Conservation (phyloP, 2,797 vertebrate species). For the Diplodus puntazzo region DNA sequence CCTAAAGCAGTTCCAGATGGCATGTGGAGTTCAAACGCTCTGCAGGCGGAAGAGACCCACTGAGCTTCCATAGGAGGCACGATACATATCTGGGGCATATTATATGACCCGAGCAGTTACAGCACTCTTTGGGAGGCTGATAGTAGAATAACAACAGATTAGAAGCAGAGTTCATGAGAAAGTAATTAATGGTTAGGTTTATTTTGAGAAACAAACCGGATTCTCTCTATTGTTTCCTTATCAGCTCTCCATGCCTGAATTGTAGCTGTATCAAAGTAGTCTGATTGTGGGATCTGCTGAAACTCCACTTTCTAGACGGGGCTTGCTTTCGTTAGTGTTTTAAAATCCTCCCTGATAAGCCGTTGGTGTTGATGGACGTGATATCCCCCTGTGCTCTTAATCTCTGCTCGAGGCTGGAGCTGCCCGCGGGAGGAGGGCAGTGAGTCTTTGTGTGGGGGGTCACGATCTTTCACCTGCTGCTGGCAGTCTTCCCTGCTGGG, state of each 20-base stretch:
- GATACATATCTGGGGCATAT: slow-evolving; percentile 46
- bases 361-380: slow-evolving; percentile 46
- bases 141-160: neutral
- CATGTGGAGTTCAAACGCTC: slow-evolving; percentile 65
- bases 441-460: slow-evolving; percentile 67
- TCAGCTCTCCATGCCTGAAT: neutral
- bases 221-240: slow-evolving; percentile 21
- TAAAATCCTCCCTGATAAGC: slow-evolving; percentile 35
- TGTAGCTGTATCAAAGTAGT: neutral
- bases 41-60: slow-evolving; percentile 55
- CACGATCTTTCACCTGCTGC: slow-evolving; percentile 78
- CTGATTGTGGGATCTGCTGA: slow-evolving; percentile 21
- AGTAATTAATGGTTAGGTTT: neutral
- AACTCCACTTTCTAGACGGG: neutral
- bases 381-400: slow-evolving; percentile 53
- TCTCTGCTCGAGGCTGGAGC: slow-evolving; percentile 50
- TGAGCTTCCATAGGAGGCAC: slow-evolving; percentile 51
- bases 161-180: slow-evolving; percentile 1
- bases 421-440: slow-evolving; percentile 45
- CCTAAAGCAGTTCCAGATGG: slow-evolving; percentile 62
- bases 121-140: slow-evolving; percentile 2
- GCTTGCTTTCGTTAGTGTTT: slow-evolving; percentile 27
- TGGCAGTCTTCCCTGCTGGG: slow-evolving; percentile 62
- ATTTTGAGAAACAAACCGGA: slow-evolving; percentile 1
- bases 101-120: slow-evolving; percentile 17